Conservation (phyloP, 2,113 vertebrate species). For the Pseudonaja textilis region DNA sequence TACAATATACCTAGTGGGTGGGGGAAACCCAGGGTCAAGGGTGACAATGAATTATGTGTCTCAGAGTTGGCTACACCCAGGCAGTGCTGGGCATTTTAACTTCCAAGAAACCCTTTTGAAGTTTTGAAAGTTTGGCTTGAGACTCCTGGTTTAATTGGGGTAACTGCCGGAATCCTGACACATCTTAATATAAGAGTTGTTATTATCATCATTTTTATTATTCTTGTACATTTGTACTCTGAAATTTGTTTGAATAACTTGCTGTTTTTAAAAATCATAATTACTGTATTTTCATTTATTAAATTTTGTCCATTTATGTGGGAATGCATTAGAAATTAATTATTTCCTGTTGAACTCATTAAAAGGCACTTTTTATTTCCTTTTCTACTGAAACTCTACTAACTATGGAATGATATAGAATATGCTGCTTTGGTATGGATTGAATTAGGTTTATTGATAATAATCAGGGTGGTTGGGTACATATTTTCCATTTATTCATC, state of each 20-base stretch:
- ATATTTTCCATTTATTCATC: neutral
- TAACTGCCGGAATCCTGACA: too few species aligned
- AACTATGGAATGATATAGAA: neutral
- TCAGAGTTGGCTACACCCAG: too few species aligned
- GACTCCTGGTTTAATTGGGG: too few species aligned
- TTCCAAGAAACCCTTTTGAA: too few species aligned
- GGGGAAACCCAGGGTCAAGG: too few species aligned
- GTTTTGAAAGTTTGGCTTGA: too few species aligned
- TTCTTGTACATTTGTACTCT: neutral
- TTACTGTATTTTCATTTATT: constrained; percentile 5
- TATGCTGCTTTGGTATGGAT: neutral
- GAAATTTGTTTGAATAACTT: neutral
- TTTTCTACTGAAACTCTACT: neutral
- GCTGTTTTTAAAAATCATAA: constrained; percentile 1
- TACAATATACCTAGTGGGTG: too few species aligned
- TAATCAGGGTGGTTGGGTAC: neutral
- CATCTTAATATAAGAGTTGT: neutral
- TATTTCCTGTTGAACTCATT: constrained; percentile 3
- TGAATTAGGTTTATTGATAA: neutral
- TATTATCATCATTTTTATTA: neutral
- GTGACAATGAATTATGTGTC: too few species aligned
- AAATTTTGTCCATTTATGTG: neutral
- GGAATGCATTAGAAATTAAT: neutral
- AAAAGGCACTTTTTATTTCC: neutral
- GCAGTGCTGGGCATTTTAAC: too few species aligned